phyloP scores from a whole-genome alignment of 2,888 invertebrate genomes.

The Paralinhomoeus sp. region DNA sequence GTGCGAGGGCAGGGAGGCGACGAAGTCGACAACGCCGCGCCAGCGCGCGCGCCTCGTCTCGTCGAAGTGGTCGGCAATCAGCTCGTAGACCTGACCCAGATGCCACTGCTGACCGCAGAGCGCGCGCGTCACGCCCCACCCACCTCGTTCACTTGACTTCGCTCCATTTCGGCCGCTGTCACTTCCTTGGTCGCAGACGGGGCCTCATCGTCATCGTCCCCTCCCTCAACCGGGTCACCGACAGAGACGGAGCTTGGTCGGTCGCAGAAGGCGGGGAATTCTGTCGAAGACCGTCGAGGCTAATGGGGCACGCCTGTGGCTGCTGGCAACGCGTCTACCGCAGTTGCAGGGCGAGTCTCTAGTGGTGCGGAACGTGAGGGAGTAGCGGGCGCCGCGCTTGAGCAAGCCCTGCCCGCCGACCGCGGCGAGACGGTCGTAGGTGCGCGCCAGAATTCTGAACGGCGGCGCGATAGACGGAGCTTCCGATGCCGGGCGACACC shows the following conservation, averaged over 20 bases:
- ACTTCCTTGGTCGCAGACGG: background rate
- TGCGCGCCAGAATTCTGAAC: constrained; percentile 29
- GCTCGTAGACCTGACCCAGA: constrained; percentile 54
- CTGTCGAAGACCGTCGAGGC: background rate
- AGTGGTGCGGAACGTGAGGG: constrained; percentile 32
- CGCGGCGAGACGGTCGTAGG: constrained; percentile 45
- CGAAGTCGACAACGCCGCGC: constrained; percentile 57
- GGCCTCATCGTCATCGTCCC: background rate
- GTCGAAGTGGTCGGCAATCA: constrained; percentile 80
- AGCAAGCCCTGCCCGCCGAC: constrained; percentile 8
- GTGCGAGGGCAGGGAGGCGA: constrained; percentile 41
- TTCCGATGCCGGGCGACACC: background rate
- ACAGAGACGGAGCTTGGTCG: too few species aligned
- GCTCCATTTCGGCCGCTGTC: background rate
- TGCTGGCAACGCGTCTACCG: background rate
- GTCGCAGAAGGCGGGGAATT: background rate
- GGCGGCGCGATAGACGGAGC: background rate
- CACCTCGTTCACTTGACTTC: background rate
- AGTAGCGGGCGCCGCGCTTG: constrained; percentile 22
- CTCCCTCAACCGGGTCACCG: too few species aligned
- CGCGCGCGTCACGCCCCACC: background rate
- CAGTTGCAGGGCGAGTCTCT: constrained; percentile 19
- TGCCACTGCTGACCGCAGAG: background rate
- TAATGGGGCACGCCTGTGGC: background rate
- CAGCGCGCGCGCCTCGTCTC: constrained; percentile 77